Evolutionary conservation across 2,797 vertebrate species (phyloP), one percentile per base, ranked within the genome.

Genomic region (Siniperca undulata): DNA sequence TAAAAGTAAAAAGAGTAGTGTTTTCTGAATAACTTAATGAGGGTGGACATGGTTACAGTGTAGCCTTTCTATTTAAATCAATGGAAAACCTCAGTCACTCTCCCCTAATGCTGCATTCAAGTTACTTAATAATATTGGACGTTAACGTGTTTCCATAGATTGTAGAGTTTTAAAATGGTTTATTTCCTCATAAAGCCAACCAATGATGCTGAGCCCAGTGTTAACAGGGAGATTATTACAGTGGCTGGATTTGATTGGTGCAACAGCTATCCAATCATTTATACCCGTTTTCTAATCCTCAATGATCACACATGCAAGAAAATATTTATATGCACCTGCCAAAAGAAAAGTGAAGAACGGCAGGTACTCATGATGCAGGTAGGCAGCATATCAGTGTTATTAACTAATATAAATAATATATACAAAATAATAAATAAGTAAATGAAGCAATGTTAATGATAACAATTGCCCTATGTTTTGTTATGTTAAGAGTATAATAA

Each of bases 311-410:
- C 62, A 46, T 34, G 4, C 5, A 9, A 22, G 55, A 62, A 58
- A 38, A 27, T 36, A 42, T 68, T 65, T 7, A 11, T 19, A 10
- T 59, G 20, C 48, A 58, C 40, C 27, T 13, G 19, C 6, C 8
- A 46, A 80, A 42, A 64, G 52, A 30, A 62, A 53, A 30, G 55
- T 27, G 13, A 12, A 70, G 58, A 34, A 62, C 22, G 2, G 42
- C 69, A n/a, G 44, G 44, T 16, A 7, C 11, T 36, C 70, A 59
- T 7, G 19, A 62, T 62, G 62, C 62, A 75, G 56, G 71, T 74
- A 75, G 60, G 71, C 24, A 50, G 2, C 22, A 22, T 4, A 55
- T 46, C 2, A 27, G 5, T 27, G 38, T 44, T 34, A 20, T 44
- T 27, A 14, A 7, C 11, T 30, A 30, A 30, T 30, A 30, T 30